Base-by-base conservation (phyloP, 2,113 vertebrate genomes). In the Xyrauchen texanus region DNA sequence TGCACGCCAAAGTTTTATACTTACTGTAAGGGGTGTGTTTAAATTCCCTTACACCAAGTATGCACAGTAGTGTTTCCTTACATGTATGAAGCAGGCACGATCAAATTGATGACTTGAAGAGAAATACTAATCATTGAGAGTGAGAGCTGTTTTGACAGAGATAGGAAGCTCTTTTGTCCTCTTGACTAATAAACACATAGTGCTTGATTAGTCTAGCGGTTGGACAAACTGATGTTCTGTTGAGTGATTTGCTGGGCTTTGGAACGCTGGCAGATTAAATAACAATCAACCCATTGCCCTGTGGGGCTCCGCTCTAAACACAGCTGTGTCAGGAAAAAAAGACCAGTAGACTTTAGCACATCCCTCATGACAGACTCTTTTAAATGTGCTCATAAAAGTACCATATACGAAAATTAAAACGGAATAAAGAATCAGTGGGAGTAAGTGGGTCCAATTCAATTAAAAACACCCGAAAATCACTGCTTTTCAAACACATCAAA, bases 211-310 rank as follows among this genome's bases (percentile, higher is more conserved):
- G 75, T 53, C 75, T 45, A 46, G 53, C 57, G 44, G 75, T 42
- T 11, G 73, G 64, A 69, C 68, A 44, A 64, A 68, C 77, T 51
- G 58, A 62, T 34, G 10, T 49, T 58, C 68, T 49, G 46, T 46
- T 65, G 60, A 81, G 67, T 53, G 74, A 77, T 77, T 77, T 81
- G 11, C 60, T 64, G 16, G 12, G 66, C 66, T 70, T 57, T 55
- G 67, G 67, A 81, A 55, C 16, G 68, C 45, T 66, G 76, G 68
- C 80, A 82, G 75, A 77, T 73, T 75, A 77, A 77, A 77, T 77
- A 77, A 65, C 61, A 77, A 82, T 77, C 81, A 79, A 68, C 61
- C 62, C 70, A 66, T 53, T 11, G 68, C 53, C 64, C 81, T 52
- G 76, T 11, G 51, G 61, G 60, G 34, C 67, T 53, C 42, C 13